Base-by-base conservation (phyloP, 2,113 vertebrate genomes). In the Pristiophorus japonicus region DNA sequence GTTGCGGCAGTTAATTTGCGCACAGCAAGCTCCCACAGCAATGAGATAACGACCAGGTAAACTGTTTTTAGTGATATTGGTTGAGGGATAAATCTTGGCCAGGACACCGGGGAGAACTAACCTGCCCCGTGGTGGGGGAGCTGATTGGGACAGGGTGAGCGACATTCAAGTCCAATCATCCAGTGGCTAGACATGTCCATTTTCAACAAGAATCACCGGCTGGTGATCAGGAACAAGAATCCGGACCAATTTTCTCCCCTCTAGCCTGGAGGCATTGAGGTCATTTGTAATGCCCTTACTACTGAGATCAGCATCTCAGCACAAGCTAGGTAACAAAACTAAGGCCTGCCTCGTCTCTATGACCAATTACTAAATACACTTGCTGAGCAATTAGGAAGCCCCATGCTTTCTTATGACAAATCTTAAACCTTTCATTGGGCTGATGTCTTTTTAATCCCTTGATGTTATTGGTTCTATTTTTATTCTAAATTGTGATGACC, bases 331-430 rank as follows among this genome's bases (percentile, higher is more conserved):
- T 78, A n/a, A 18, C 38, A n/a, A 59, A 55, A 59, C 51, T 34
- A 91, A 14, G 51, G 5, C 6, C 20, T 92, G 38, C 7, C 12
- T 63, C 10, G 34, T 20, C 59, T 27, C 2, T 63, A 38, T 92
- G 88, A 92, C 59, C 59, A 38, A 63, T 38, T 55, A 92, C 59
- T 22, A 24, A 92, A 92, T 45, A 70, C 4, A 30, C 24, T 70
- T 27, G 11, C 1, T 18, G 22, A 70, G 18, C 42, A 94, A 51
- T 30, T 67, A 34, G 93, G 63, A 94, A 14, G 66, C 24, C 22
- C 66, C 38, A 51, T n/a, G 66, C 27, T 70, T 94, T 94, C 93
- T 67, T 34, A 70, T 51, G 65, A 94, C 65, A 94, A 94, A 42
- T 27, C 3, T 14, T 94, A 66, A 70, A 47, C 66, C 42, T 66